Evolutionary conservation across 2,797 vertebrate genomes (phyloP).

Genomic region (Holocentrus rufus): DNA sequence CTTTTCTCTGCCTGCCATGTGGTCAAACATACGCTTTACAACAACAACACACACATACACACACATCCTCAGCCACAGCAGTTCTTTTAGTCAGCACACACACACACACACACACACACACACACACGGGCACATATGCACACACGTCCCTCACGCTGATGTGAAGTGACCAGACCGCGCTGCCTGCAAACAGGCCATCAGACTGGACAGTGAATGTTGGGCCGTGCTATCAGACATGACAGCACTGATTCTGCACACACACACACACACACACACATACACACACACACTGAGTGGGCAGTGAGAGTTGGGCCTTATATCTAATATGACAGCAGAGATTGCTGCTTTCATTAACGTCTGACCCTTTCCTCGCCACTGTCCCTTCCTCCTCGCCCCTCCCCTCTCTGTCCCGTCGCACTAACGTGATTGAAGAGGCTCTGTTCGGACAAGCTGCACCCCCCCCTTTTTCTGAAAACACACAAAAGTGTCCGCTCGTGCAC

Average conservation of each 20-base stretch:
- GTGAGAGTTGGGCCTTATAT: conserved; percentile 75
- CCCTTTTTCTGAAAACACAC: conserved; percentile 38
- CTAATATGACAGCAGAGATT: conserved; percentile 84
- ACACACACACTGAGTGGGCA: conserved; percentile 50
- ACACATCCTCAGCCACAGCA: not conserved
- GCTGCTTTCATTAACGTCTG: conserved; percentile 83
- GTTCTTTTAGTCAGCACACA: conserved; percentile 40
- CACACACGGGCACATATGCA: conserved; percentile 49
- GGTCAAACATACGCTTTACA: conserved; percentile 36
- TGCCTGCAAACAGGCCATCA: conserved; percentile 89
- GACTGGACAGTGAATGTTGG: conserved; percentile 78
- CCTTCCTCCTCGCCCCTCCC: conserved; percentile 65
- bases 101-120: conserved; percentile 36
- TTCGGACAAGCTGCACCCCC: conserved; percentile 78
- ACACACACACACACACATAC: conserved; percentile 38
- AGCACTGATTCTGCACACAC: conserved; percentile 75
- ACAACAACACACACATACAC: conserved; percentile 43
- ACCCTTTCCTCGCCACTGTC: conserved; percentile 71
- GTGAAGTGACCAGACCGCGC: conserved; percentile 83
- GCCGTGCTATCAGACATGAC: conserved; percentile 81
- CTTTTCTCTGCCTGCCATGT: conserved; percentile 37
- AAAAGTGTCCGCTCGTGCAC: conserved; percentile 6
- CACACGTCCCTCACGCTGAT: conserved; percentile 80
- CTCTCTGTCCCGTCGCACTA: conserved; percentile 78
- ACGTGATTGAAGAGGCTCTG: conserved; percentile 84